Evolutionary conservation across 2,888 invertebrate species (phyloP), one percentile per base, ranked within the genome.

Genomic region (Eugnorisma glareosa): DNA sequence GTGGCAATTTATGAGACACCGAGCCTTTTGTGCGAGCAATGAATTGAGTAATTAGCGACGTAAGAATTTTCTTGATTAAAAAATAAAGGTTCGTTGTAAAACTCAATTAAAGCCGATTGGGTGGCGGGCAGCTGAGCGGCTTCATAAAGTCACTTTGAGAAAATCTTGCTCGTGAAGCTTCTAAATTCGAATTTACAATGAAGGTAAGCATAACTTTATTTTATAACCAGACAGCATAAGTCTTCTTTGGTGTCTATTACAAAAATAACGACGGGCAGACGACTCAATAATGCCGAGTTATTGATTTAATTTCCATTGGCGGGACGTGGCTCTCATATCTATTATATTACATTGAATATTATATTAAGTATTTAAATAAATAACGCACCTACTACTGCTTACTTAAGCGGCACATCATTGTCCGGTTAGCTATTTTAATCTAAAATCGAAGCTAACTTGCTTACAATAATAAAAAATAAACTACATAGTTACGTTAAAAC

Each of bases 21-120:
- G 87, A 90, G 87, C 82, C 84, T 91, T 89, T 89, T 86, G 89
- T 86, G 83, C 86, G 82, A 79, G 88, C 90, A 85, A 89, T 90
- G 93, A 94, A 95, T 95, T 95, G 93, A 95, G 95, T 92, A 94
- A 95, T 95, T 95, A 94, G 88, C 86, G 74, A 84, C 73, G 81
- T 87, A 87, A 86, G 89, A 90, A 90, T 90, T 89, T 87, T 82
- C 89, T 91, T 90, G 84, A 92, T 93, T 91, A 90, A 91, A 92
- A 92, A 93, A 93, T 92, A 89, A 92, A 90, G 87, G 89, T 75
- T 79, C 81, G 82, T 89, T 84, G 83, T 88, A 85, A 79, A 86
- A 87, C 84, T 89, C 86, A 88, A 87, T 89, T 90, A 81, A 83
- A 71, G 21, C 63, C 63, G 80, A 81, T 79, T 87, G 81, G 80